Conservation (phyloP, 2,797 vertebrate species). For the Halcyon leucocephala region DNA sequence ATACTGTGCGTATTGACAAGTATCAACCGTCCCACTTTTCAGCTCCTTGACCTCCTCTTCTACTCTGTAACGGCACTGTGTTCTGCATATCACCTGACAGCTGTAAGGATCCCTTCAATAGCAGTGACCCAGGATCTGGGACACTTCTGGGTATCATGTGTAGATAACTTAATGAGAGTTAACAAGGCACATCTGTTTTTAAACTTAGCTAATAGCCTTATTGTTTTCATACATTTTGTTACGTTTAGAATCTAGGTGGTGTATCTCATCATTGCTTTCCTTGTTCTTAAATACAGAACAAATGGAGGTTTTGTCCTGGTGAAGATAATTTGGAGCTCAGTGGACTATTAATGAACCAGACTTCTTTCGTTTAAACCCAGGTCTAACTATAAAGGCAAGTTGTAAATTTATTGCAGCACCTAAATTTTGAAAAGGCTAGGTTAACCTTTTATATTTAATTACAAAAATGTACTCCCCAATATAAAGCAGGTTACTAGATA, state of each 20-base stretch:
- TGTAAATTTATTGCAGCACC: background rate
- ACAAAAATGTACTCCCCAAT: background rate
- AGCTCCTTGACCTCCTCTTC: background rate
- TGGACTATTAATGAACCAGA: background rate
- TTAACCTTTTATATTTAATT: background rate
- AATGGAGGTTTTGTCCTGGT: background rate
- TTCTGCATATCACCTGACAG: background rate
- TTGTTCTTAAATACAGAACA: background rate
- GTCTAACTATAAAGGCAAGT: background rate
- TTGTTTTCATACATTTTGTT: background rate
- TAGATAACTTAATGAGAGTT: background rate
- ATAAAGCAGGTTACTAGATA: background rate
- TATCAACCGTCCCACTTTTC: background rate
- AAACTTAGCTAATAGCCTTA: background rate
- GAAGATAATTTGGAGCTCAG: background rate
- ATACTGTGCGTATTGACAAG: rapidly evolving
- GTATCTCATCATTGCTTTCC: background rate
- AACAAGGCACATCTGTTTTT: background rate
- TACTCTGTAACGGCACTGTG: background rate
- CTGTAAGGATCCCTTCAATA: background rate
- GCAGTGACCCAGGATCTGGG: rapidly evolving
- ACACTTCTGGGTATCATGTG: rapidly evolving
- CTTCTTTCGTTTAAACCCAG: background rate
- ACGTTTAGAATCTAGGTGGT: background rate
- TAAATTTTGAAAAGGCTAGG: background rate